phyloP scores from a whole-genome alignment of 2,797 vertebrate species.

The Neosilurus hyrtlii region DNA sequence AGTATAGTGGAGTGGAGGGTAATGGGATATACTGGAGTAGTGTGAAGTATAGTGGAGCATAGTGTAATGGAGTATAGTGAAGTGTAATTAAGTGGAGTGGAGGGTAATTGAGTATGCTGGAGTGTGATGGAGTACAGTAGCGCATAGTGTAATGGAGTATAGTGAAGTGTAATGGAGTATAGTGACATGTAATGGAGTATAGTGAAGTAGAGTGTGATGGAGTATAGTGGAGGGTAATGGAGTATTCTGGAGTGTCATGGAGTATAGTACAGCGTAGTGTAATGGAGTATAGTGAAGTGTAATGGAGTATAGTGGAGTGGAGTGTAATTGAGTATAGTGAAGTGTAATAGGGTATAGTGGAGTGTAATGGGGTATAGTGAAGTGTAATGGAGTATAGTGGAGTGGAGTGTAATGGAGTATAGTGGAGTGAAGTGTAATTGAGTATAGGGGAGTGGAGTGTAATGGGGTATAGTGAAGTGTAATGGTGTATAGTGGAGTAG shows the following conservation, averaged over 20 bases:
- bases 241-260: neutral
- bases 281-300: neutral
- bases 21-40: no score
- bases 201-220: neutral
- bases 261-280: neutral
- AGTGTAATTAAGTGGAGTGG: no score
- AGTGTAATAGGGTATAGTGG: neutral
- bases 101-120: neutral
- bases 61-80: neutral
- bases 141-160: neutral
- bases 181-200: neutral
- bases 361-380: neutral
- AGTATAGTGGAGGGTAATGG: neutral
- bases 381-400: neutral
- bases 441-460: neutral
- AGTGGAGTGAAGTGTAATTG: fast-evolving
- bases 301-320: neutral
- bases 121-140: neutral
- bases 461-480: neutral
- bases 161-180: neutral
- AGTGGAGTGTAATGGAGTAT: neutral
- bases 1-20: no score
- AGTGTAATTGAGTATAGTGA: neutral
- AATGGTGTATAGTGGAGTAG: neutral
- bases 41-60: neutral